Base-by-base conservation (phyloP, 2,113 vertebrate genomes). In the Carassius carassius region DNA sequence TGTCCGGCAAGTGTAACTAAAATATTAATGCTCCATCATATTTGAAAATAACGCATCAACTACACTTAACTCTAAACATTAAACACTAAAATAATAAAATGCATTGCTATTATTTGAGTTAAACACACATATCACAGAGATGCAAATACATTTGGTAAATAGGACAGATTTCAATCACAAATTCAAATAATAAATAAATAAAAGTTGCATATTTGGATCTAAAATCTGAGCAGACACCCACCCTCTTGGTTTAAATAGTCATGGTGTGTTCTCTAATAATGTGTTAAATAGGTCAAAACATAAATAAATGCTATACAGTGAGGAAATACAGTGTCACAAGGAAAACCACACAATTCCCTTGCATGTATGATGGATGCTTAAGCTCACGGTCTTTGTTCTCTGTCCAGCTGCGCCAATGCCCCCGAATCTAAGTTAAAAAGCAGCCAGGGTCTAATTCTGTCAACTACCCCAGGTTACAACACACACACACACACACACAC, bases 231-330 rank as follows among this genome's bases (percentile, higher is more conserved):
- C 21, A 23, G 21, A 3, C 62, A 65, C 62, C n/a, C 4, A 25
- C 14, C 25, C 25, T 12, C 62, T 65, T 65, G 13, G 62, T 65
- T 65, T 16, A 32, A 29, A 16, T 49, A 0, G 5, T 13, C n/a
- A 49, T 51, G 5, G 3, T 12, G 2, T 6, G 12, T 44, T 72
- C 35, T n/a, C 7, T 19, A 69, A 35, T 69, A 35, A 23, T 44
- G 63, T 54, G 16, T 81, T 81, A 81, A 81, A 54, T 54, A 70
- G 79, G 79, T 6, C 63, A 81, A 54, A 35, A 54, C 47, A 58
- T 32, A 16, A 12, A 58, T 41, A 78, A 21, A 70, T 78, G 32
- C 47, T 29, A n/a, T 29, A 56, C 47, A 37, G 47, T 29, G 49
- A 58, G 63, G 5, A 23, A 14, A 49, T 41, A 80, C 14, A 62